Percentiles rank a stretch among this genome's conserved stretches.
Conservation (phyloP, 2,113 vertebrate genomes). For the Athene cunicularia region DNA sequence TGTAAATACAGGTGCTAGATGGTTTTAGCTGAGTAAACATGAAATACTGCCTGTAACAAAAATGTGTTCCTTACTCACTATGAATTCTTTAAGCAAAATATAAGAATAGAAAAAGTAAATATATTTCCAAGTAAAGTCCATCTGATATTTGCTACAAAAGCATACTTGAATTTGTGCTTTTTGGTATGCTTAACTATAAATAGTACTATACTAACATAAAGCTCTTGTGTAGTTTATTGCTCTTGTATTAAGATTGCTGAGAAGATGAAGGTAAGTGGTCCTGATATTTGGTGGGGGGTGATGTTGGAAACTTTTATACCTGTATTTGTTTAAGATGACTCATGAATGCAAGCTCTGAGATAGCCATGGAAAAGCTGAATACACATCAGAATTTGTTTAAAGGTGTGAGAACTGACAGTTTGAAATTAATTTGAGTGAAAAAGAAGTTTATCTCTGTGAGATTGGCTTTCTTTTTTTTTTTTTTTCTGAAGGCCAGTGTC, state of each 20-base stretch:
- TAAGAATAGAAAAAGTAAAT: background rate
- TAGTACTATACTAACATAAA: background rate
- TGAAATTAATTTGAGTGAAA: background rate
- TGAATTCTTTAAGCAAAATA: background rate
- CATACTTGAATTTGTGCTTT: background rate
- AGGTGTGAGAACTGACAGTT: background rate
- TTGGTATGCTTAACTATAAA: background rate
- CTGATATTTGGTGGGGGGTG: background rate
- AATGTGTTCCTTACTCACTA: background rate
- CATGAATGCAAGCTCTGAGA: background rate
- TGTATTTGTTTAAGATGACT: background rate
- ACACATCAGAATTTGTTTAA: background rate
- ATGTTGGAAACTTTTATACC: background rate
- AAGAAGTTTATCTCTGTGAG: background rate
- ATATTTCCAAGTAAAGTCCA: background rate
- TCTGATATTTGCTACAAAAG: background rate
- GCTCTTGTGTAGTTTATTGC: background rate
- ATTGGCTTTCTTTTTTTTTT: background rate
- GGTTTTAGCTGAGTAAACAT: background rate
- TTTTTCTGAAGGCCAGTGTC: background rate
- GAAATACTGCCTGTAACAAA: background rate
- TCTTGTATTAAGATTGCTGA: background rate
- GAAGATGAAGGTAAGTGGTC: background rate
- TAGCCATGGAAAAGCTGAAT: background rate
- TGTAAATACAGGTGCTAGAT: background rate